phyloP scores from a whole-genome alignment of 1,140 invertebrate genomes.

The Euwallacea similis region DNA sequence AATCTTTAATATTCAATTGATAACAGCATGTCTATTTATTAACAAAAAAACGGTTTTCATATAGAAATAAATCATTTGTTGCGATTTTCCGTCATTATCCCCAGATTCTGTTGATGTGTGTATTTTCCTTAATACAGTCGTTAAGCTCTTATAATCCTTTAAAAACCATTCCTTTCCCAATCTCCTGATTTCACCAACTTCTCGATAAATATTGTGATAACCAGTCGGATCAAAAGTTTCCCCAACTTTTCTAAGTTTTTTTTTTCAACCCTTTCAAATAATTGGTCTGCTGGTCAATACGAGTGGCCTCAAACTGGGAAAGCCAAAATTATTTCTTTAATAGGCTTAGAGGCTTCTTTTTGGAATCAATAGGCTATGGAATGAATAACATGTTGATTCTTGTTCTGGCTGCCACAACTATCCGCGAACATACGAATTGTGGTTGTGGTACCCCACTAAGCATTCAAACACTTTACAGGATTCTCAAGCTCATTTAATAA shows the following conservation, averaged over 20 bases:
- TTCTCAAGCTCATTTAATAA: too few relatives aligned
- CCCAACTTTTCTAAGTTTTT: too few relatives aligned
- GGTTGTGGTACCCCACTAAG: too few relatives aligned
- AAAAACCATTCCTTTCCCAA: too few relatives aligned
- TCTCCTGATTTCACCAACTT: too few relatives aligned
- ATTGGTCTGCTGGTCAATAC: constrained; percentile 45
- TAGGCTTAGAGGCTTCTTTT: constrained; percentile 18
- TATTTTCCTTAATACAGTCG: neutral
- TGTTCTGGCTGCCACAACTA: constrained; percentile 47
- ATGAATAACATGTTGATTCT: constrained; percentile 44
- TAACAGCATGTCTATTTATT: neutral
- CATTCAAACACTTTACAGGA: too few relatives aligned
- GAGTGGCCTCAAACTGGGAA: constrained; percentile 46
- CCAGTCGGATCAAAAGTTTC: too few relatives aligned
- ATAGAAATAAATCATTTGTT: neutral
- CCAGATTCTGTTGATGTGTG: neutral
- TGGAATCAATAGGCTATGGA: constrained; percentile 36
- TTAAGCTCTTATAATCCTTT: too few relatives aligned
- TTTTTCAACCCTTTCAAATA: constrained; percentile 45
- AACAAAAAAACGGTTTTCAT: neutral
- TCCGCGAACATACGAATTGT: constrained; percentile 37
- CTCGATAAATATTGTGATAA: too few relatives aligned
- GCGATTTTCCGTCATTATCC: neutral
- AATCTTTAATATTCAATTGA: constrained; percentile 1
- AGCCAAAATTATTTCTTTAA: constrained; percentile 14